Evolutionary conservation across 1,140 invertebrate species (phyloP).

Genomic region (Lepidurus apus): DNA sequence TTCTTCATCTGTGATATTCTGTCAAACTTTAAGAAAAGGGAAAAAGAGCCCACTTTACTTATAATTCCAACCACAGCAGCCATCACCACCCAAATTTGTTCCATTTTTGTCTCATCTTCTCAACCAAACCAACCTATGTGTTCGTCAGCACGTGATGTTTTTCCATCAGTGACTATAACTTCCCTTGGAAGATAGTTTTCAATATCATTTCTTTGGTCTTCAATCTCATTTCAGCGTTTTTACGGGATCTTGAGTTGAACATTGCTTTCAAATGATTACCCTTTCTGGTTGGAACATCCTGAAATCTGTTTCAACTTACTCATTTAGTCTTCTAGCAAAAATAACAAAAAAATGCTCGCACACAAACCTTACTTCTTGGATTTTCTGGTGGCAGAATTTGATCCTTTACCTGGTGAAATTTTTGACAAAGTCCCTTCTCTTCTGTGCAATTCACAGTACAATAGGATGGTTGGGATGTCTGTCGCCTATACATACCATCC

Average conservation of each 20-base stretch:
- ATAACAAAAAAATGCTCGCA: constrained; percentile 22
- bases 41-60: constrained; percentile 17
- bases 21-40: constrained; percentile 15
- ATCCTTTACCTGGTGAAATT: background rate
- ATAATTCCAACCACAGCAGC: background rate
- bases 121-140: constrained; percentile 17
- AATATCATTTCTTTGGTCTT: constrained; percentile 6
- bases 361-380: constrained; percentile 5
- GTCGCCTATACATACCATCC: constrained; percentile 15
- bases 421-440: background rate
- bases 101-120: constrained; percentile 19
- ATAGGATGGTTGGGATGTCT: constrained; percentile 8
- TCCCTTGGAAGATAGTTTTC: constrained; percentile 12
- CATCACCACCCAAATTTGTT: constrained; percentile 1
- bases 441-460: constrained; percentile 13
- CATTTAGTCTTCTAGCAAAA: constrained; percentile 11
- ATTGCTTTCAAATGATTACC: no score
- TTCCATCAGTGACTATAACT: constrained; percentile 22
- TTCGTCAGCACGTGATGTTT: constrained; percentile 21
- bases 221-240: constrained; percentile 2
- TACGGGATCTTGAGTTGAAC: background rate
- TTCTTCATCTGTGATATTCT: constrained; percentile 22
- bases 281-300: background rate
- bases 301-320: background rate
- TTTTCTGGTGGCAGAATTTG: constrained; percentile 4